A percentile compares a stretch with the other conserved stretches of the same genome.
Conservation (phyloP, 2,888 invertebrate genomes). For the Ormia ochracea region DNA sequence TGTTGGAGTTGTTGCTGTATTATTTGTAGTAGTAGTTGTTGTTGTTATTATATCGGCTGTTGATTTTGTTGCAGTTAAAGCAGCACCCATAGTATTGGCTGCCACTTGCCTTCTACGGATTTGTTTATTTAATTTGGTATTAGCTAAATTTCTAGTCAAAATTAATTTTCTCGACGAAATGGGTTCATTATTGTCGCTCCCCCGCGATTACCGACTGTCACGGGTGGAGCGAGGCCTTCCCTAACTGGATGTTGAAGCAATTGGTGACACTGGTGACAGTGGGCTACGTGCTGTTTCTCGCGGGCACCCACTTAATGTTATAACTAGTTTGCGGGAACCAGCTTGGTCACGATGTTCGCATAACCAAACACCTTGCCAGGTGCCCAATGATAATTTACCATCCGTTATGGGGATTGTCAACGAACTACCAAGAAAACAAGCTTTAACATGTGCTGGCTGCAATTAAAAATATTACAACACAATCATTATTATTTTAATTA, state of each 20-base stretch:
- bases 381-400: conserved; percentile 95
- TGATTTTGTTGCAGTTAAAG: conserved; percentile 61
- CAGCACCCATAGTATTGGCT: conserved; percentile 51
- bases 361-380: conserved; percentile 99
- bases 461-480: not conserved
- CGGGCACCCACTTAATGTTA: conserved; percentile 93
- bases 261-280: conserved; percentile 88
- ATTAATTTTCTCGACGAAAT: conserved; percentile 77
- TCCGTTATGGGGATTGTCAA: conserved; percentile 97
- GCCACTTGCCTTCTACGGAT: conserved; percentile 61
- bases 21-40: conserved; percentile 61
- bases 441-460: conserved; percentile 98
- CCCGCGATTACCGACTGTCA: conserved; percentile 78
- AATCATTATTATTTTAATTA: not conserved
- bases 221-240: conserved; percentile 82
- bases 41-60: conserved; percentile 58
- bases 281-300: conserved; percentile 91
- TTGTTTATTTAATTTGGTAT: conserved; percentile 73
- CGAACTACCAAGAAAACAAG: conserved; percentile 96
- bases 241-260: conserved; percentile 96
- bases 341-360: conserved; percentile 98
- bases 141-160: conserved; percentile 77
- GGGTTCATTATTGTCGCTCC: conserved; percentile 78
- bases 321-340: conserved; percentile 91
- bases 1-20: conserved; percentile 65